These are phyloP conservation scores for Lamprotornis superbus DNA, from an alignment of 2,113 vertebrate genomes.

Conservation along the genomic window DNA sequence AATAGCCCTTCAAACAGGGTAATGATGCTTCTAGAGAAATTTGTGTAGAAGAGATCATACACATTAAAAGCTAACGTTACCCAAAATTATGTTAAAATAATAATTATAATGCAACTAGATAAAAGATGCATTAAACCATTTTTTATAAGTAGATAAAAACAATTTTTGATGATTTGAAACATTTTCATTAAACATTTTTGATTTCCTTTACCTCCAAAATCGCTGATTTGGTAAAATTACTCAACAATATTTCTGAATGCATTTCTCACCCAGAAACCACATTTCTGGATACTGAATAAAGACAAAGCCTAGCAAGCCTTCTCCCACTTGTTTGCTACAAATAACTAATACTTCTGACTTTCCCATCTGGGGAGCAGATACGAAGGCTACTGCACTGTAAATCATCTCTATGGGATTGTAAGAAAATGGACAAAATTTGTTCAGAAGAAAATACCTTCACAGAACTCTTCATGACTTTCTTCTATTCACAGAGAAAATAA, in stretches of 20 bases:
- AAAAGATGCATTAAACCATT: neutral
- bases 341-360: neutral
- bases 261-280: neutral
- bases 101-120: neutral
- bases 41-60: neutral
- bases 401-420: neutral
- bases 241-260: neutral
- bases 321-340: neutral
- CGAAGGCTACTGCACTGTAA: neutral
- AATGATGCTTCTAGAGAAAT: neutral
- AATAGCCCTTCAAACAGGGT: neutral
- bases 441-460: neutral
- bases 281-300: neutral
- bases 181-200: neutral
- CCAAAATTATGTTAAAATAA: neutral
- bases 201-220: neutral
- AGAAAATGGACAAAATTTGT: neutral
- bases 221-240: neutral
- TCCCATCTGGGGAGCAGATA: neutral
- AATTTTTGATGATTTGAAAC: neutral
- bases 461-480: neutral
- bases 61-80: neutral
- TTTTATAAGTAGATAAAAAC: neutral
- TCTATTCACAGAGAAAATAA: neutral
- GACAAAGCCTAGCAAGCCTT: neutral